Evolutionary conservation across 2,797 vertebrate genomes (phyloP).

Genomic region (Gymnodraco acuticeps): DNA sequence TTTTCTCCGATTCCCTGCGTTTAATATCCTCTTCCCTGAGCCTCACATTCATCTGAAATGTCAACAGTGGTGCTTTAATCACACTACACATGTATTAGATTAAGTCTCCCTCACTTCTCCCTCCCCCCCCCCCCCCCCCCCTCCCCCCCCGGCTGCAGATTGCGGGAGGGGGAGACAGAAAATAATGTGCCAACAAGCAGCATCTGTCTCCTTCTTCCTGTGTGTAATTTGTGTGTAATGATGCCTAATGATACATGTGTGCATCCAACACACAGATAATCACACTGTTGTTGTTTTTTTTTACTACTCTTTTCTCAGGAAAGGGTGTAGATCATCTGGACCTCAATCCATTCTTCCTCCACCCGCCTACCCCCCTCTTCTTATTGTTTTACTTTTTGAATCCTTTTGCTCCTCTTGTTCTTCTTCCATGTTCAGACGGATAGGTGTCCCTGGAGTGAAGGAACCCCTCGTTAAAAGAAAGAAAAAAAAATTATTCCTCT

Average conservation of each 20-base stretch:
- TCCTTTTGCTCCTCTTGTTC: conserved; percentile 11
- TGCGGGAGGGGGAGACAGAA: conserved; percentile 31
- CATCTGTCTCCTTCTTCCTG: conserved; percentile 75
- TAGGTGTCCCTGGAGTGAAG: conserved; percentile 41
- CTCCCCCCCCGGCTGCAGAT: conserved; percentile 41
- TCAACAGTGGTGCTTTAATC: conserved; percentile 69
- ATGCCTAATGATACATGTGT: conserved; percentile 79
- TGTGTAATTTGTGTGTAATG: conserved; percentile 83
- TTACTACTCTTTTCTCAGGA: conserved; percentile 11
- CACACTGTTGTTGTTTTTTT: not conserved
- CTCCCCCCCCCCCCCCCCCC: conserved; percentile 1
- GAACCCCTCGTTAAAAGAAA: conserved; percentile 52
- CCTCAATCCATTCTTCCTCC: not conserved
- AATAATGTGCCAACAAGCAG: conserved; percentile 69
- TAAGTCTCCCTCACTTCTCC: conserved; percentile 38
- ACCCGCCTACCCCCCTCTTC: not conserved
- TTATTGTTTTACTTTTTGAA: not conserved
- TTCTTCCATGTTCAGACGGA: conserved; percentile 36
- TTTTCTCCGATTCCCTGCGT: conserved; percentile 29
- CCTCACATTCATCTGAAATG: conserved; percentile 63
- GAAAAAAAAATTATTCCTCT: not conserved
- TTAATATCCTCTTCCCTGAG: conserved; percentile 57
- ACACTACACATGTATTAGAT: conserved; percentile 62
- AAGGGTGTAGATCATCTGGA: conserved; percentile 46
- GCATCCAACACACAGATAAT: conserved; percentile 51